phyloP scores from a whole-genome alignment of 37 sponge, comb jelly and placozoan genomes.

The Geodia barretti region DNA sequence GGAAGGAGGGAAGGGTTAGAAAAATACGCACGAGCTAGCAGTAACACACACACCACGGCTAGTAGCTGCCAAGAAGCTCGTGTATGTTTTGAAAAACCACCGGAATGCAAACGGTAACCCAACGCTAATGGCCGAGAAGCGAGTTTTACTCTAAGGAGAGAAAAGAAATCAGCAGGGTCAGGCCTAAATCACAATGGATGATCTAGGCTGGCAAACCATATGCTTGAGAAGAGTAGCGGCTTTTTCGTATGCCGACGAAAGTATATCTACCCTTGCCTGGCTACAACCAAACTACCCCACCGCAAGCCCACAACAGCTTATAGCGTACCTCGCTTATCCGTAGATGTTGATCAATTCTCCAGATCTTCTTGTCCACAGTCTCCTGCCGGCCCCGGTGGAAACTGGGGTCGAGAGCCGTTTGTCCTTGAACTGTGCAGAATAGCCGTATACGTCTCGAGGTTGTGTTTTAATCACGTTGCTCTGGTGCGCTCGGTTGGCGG shows the following conservation, averaged over 20 bases:
- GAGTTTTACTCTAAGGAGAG: neutral
- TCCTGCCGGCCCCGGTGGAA: slow-evolving; percentile 25
- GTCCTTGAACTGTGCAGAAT: slow-evolving; percentile 18
- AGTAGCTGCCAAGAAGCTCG: neutral
- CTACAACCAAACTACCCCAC: no score
- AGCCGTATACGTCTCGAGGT: slow-evolving; percentile 22
- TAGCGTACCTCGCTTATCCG: slow-evolving; percentile 62
- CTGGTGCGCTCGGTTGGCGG: neutral
- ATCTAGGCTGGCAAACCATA: no score
- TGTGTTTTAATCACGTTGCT: slow-evolving; percentile 18
- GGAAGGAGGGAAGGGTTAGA: no score
- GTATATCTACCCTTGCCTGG: no score
- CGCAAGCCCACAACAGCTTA: no score
- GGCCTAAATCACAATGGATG: no score
- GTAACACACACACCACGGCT: neutral
- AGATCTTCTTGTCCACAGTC: slow-evolving; percentile 41
- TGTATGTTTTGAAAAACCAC: neutral
- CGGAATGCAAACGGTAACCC: neutral
- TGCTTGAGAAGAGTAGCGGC: no score
- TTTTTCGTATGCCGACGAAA: no score
- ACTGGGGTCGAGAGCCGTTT: slow-evolving; percentile 40
- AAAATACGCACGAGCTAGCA: no score
- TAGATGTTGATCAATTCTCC: slow-evolving; percentile 38
- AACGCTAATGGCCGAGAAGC: neutral
- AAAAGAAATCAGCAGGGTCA: neutral